A percentile compares a stretch with the other conserved stretches of the same genome.
Conservation (phyloP, 2,888 invertebrate species). For the Thyatira batis region DNA sequence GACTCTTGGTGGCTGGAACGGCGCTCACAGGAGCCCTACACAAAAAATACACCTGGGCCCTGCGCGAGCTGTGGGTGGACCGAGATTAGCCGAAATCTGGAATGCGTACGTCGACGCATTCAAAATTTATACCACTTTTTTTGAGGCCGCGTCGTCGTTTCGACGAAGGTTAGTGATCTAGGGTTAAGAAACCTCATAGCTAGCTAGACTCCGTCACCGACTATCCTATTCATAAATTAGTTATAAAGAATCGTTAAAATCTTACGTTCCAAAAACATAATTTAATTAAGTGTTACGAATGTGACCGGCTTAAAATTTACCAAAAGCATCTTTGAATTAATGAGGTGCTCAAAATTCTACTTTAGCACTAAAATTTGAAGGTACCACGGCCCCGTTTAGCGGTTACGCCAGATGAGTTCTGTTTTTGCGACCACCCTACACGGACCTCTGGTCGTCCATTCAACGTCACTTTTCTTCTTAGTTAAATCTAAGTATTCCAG, state of each 20-base stretch:
- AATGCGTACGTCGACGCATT: too few relatives aligned
- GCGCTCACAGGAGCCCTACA: too few relatives aligned
- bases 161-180: too few relatives aligned
- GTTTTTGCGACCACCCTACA: slow-evolving; percentile 10
- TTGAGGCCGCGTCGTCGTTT: too few relatives aligned
- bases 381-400: slow-evolving; percentile 26
- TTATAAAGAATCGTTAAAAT: slow-evolving; percentile 9
- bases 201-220: neutral
- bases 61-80: too few relatives aligned
- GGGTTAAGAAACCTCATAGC: neutral
- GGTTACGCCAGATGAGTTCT: slow-evolving; percentile 24
- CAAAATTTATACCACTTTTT: too few relatives aligned
- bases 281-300: slow-evolving; percentile 42
- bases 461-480: slow-evolving; percentile 1
- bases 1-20: too few relatives aligned
- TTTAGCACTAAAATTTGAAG: slow-evolving; percentile 37
- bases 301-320: slow-evolving; percentile 35
- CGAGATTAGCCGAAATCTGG: too few relatives aligned
- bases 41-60: too few relatives aligned
- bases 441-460: slow-evolving; percentile 5
- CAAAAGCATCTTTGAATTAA: slow-evolving; percentile 53
- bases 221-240: neutral
- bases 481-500: slow-evolving; percentile 3
- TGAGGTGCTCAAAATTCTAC: slow-evolving; percentile 48
- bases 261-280: slow-evolving; percentile 23